Percentiles rank a stretch among this genome's conserved stretches.
Conservation (phyloP, 2,113 vertebrate species). For the Toxostoma redivivum region DNA sequence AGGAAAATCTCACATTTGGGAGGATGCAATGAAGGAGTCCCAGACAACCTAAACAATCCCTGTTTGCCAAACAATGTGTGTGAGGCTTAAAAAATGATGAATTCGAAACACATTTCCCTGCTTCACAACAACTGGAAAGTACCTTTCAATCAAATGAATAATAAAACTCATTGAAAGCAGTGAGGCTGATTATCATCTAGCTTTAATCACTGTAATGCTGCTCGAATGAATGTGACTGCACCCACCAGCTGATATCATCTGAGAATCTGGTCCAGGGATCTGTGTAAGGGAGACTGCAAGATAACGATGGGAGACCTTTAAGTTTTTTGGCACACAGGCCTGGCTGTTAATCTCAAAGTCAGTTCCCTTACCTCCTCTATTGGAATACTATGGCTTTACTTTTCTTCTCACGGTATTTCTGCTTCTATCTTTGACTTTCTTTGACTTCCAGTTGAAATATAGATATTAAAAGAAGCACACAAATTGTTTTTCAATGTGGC, state of each 20-base stretch:
- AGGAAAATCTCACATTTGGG: slow-evolving; percentile 33
- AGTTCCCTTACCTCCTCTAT: not conserved
- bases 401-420: slow-evolving; percentile 23
- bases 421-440: not conserved
- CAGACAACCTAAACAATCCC: slow-evolving; percentile 29
- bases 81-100: slow-evolving; percentile 25
- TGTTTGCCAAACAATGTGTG: slow-evolving; percentile 4
- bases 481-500: not conserved
- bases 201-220: slow-evolving; percentile 26
- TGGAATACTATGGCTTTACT: not conserved
- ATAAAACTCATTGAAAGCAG: slow-evolving; percentile 16
- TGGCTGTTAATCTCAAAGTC: slow-evolving; percentile 9
- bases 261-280: slow-evolving; percentile 19
- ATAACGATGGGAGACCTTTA: slow-evolving; percentile 9
- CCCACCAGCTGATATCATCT: slow-evolving; percentile 53
- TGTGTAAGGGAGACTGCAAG: slow-evolving; percentile 29
- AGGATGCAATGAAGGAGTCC: slow-evolving; percentile 3
- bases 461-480: not conserved
- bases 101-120: slow-evolving; percentile 16
- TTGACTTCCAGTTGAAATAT: not conserved
- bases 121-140: slow-evolving; percentile 53
- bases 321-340: slow-evolving; percentile 25
- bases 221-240: slow-evolving; percentile 26
- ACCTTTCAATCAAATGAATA: slow-evolving; percentile 60
- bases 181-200: slow-evolving; percentile 30